Evolutionary conservation across 2,888 invertebrate species (phyloP), one percentile per base, ranked within the genome.

Genomic region (Cepaea hortensis): DNA sequence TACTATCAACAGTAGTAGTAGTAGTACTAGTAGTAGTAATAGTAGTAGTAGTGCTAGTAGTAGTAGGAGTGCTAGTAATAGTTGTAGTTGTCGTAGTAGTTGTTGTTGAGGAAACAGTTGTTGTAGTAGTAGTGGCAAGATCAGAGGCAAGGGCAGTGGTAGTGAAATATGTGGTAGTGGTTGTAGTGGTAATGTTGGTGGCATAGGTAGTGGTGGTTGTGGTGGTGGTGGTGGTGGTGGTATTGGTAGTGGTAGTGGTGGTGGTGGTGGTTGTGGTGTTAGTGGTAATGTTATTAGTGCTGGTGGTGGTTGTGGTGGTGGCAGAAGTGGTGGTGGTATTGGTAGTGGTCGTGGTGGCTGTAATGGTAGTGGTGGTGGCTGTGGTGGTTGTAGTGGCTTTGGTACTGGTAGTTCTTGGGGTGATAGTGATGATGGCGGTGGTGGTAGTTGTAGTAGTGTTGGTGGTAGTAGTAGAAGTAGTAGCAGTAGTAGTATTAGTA

Each of bases 391-490:
- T 68, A n/a, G n/a, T 68, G 18, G n/a, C n/a, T 15, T 20, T 68
- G 68, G n/a, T 68, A n/a, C 15, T 68, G 18, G n/a, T 68, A n/a
- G n/a, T 3, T 15, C 1, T 68, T 15, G n/a, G 6, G 68, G 20
- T 68, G 68, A 68, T 68, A n/a, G n/a, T 68, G 68, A 68, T 68
- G n/a, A 68, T 68, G 68, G n/a, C n/a, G 18, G n/a, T 68, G 68
- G n/a, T 68, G 20, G 20, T 68, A 35, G 35, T 35, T 35, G 35
- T 35, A 35, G 35, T 35, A 35, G 35, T 35, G 35, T 35, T 35
- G 35, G 35, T 35, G 35, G 35, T 35, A 35, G 35, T 35, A 35
- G 35, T 35, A 35, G 35, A 35, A 35, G 35, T 35, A 35, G 35
- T 35, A 35, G 35, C 1, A 35, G 35, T 35, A 35, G 35, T 35